A percentile compares a stretch with the other conserved stretches of the same genome.
Conservation (phyloP, 2,888 invertebrate genomes). For the Melangyna quadrimaculata region DNA sequence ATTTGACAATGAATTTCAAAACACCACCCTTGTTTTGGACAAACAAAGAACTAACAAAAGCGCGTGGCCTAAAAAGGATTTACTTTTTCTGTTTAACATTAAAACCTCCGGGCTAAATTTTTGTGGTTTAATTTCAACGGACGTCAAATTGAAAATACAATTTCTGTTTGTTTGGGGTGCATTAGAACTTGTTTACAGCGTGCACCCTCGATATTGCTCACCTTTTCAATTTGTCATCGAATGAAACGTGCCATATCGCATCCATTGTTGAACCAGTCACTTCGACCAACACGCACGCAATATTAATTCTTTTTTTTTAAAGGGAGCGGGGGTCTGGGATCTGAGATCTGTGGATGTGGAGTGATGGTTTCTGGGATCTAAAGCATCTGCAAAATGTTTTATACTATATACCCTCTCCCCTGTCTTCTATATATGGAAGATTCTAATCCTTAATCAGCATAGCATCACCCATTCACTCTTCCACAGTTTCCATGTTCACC, state of each 20-base stretch:
- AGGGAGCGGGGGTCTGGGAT: background rate
- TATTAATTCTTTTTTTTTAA: background rate
- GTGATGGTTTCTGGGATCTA: constrained; percentile 48
- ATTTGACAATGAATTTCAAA: constrained; percentile 67
- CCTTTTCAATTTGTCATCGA: constrained; percentile 68
- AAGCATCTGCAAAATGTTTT: constrained; percentile 60
- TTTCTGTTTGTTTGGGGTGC: constrained; percentile 44
- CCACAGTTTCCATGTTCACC: constrained; percentile 23
- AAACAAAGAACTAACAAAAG: background rate
- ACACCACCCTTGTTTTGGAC: constrained; percentile 47
- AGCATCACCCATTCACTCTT: constrained; percentile 57
- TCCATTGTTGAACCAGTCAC: constrained; percentile 67
- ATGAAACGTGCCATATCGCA: constrained; percentile 68
- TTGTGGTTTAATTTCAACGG: constrained; percentile 59
- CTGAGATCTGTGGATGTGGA: background rate
- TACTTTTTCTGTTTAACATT: constrained; percentile 1
- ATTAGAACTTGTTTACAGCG: background rate
- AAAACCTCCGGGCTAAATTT: constrained; percentile 44
- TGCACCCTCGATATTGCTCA: constrained; percentile 14
- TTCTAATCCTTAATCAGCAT: constrained; percentile 68
- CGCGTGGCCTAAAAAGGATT: constrained; percentile 11
- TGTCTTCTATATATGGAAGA: constrained; percentile 11
- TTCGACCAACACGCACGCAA: constrained; percentile 58
- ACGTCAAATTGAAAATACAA: constrained; percentile 22
- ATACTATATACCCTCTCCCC: background rate